These are phyloP conservation scores for Heterotilapia buettikoferi DNA, from an alignment of 2,113 vertebrate genomes.

Conservation along the genomic window DNA sequence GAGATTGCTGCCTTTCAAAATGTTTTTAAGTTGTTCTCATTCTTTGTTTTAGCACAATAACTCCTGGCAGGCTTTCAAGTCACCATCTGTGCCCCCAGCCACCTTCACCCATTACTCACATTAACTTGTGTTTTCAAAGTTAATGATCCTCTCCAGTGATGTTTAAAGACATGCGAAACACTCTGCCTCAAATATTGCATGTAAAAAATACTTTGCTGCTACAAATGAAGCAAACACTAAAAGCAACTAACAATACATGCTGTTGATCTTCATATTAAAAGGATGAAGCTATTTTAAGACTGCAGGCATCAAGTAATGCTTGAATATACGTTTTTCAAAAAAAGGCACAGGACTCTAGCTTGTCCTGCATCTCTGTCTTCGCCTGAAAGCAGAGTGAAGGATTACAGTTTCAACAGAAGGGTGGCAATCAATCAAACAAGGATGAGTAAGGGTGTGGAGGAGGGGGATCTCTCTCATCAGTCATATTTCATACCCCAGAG, in stretches of 20 bases:
- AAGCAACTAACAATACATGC: background rate
- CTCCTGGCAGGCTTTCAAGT: background rate
- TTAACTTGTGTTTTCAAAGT: background rate
- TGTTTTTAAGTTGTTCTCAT: background rate
- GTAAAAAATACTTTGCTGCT: background rate
- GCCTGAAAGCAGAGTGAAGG: slow-evolving; percentile 23
- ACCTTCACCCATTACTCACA: slow-evolving; percentile 9
- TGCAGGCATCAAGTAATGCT: background rate
- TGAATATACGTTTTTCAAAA: background rate
- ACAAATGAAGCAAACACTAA: background rate
- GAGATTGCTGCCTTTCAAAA: background rate
- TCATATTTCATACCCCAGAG: slow-evolving; percentile 34
- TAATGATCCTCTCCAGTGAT: background rate
- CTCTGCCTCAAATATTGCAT: background rate
- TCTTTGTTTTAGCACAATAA: slow-evolving; percentile 9
- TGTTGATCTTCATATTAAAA: background rate
- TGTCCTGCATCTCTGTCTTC: slow-evolving; percentile 22
- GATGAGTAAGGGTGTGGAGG: slow-evolving; percentile 26
- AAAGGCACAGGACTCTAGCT: background rate
- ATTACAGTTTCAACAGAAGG: slow-evolving; percentile 47
- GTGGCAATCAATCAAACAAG: slow-evolving; percentile 50
- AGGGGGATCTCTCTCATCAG: slow-evolving; percentile 27
- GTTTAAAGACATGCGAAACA: background rate
- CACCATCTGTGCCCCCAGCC: slow-evolving; percentile 14
- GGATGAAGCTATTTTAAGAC: background rate